These are phyloP conservation scores for Callyntrura sp. DNA, from an alignment of 2,888 invertebrate species.

Conservation along the genomic window DNA sequence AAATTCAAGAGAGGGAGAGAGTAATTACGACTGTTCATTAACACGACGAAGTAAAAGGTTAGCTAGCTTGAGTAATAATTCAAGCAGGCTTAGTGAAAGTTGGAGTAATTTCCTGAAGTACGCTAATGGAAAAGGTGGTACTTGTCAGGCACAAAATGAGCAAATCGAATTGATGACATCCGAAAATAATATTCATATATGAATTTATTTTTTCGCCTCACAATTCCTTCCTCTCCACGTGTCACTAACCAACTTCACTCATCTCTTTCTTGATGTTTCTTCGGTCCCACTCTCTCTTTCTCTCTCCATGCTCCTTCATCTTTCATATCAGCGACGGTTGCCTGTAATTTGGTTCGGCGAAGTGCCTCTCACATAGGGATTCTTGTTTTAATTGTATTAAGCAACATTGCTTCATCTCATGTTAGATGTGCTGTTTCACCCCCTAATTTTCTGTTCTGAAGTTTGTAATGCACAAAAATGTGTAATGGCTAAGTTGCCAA, in stretches of 20 bases:
- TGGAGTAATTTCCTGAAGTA: background rate
- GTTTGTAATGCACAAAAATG: background rate
- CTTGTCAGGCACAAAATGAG: background rate
- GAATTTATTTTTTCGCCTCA: background rate
- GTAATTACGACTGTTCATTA: constrained; percentile 9
- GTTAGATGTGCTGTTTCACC: background rate
- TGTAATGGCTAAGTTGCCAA: constrained; percentile 1
- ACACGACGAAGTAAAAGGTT: background rate
- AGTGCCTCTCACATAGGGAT: background rate
- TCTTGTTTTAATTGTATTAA: background rate
- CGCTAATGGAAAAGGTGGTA: background rate
- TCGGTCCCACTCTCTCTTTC: background rate
- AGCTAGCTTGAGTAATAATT: background rate
- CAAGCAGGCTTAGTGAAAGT: background rate
- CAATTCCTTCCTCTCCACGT: background rate
- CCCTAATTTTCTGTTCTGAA: background rate
- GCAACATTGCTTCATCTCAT: background rate
- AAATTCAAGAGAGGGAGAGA: constrained; percentile 19
- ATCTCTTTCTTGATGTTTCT: background rate
- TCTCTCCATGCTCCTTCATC: background rate
- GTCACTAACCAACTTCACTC: background rate
- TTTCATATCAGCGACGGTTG: background rate
- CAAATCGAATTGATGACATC: constrained; percentile 8
- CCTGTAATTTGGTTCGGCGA: background rate
- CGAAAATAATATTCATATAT: background rate